Percentiles rank a stretch among this genome's conserved stretches.
phyloP scores from a whole-genome alignment of 2,888 invertebrate genomes.

The Abrostola triplasia region DNA sequence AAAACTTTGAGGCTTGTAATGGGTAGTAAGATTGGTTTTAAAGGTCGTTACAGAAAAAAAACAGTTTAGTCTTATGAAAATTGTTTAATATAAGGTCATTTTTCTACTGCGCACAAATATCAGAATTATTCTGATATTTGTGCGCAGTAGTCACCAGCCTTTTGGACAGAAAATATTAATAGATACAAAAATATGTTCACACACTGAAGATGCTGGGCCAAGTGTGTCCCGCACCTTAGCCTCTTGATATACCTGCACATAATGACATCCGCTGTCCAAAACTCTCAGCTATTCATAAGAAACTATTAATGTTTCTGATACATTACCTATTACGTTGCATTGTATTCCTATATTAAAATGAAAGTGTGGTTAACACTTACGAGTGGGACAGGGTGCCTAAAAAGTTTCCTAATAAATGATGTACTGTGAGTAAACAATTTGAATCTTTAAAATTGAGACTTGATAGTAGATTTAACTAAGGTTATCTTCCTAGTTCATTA shows the following conservation, averaged over 20 bases:
- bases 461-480: too few relatives aligned
- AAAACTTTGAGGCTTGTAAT: too few relatives aligned
- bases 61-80: too few relatives aligned
- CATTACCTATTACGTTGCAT: slow-evolving; percentile 32
- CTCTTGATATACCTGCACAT: slow-evolving; percentile 67
- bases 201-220: slow-evolving; percentile 11
- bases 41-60: too few relatives aligned
- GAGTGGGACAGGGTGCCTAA: neutral
- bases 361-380: neutral
- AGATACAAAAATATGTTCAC: neutral
- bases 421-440: neutral
- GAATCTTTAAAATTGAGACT: too few relatives aligned
- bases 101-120: too few relatives aligned
- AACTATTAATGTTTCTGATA: slow-evolving; percentile 52
- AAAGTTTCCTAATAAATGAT: neutral
- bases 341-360: neutral
- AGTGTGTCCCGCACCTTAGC: slow-evolving; percentile 56
- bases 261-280: slow-evolving; percentile 74
- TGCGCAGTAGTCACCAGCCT: too few relatives aligned
- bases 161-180: too few relatives aligned
- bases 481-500: too few relatives aligned
- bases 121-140: too few relatives aligned
- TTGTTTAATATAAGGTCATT: too few relatives aligned
- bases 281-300: slow-evolving; percentile 46
- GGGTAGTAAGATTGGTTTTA: too few relatives aligned